These are phyloP conservation scores for Holcopasites calliopsidis DNA, from an alignment of 1,140 invertebrate genomes.

Conservation along the genomic window DNA sequence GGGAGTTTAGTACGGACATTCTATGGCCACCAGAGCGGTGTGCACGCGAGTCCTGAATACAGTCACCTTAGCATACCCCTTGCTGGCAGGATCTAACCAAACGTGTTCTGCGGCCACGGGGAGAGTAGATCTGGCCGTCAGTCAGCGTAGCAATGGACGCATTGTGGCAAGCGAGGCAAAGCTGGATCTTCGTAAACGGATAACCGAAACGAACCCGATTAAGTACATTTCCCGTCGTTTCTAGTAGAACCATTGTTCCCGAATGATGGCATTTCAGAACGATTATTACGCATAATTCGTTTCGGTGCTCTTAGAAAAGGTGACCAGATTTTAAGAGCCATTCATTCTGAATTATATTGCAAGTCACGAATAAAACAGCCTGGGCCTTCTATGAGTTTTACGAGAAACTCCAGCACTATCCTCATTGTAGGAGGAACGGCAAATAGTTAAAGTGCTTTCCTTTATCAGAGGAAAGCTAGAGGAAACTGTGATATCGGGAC, in stretches of 20 bases:
- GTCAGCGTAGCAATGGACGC: constrained; percentile 48
- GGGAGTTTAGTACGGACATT: constrained; percentile 39
- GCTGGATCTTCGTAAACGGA: constrained; percentile 36
- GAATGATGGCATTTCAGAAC: no score
- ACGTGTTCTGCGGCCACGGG: constrained; percentile 48
- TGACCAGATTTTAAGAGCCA: no score
- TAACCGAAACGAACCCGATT: constrained; percentile 45
- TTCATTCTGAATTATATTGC: no score
- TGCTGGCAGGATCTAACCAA: constrained; percentile 57
- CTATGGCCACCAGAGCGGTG: constrained; percentile 43
- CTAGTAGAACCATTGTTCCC: constrained; percentile 38
- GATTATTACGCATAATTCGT: no score
- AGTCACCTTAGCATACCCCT: constrained; percentile 43
- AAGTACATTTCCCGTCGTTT: constrained; percentile 19
- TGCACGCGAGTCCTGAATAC: constrained; percentile 30
- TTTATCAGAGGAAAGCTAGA: no score
- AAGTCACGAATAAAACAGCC: no score
- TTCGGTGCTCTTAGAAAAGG: no score
- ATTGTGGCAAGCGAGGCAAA: constrained; percentile 22
- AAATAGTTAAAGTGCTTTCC: no score
- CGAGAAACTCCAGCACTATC: no score
- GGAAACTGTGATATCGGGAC: no score
- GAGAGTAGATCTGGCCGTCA: constrained; percentile 61
- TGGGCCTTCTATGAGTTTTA: no score
- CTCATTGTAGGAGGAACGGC: no score